A percentile compares a stretch with the other conserved stretches of the same genome.
phyloP scores from a whole-genome alignment of 2,888 invertebrate genomes.

The Eupithecia abbreviata region DNA sequence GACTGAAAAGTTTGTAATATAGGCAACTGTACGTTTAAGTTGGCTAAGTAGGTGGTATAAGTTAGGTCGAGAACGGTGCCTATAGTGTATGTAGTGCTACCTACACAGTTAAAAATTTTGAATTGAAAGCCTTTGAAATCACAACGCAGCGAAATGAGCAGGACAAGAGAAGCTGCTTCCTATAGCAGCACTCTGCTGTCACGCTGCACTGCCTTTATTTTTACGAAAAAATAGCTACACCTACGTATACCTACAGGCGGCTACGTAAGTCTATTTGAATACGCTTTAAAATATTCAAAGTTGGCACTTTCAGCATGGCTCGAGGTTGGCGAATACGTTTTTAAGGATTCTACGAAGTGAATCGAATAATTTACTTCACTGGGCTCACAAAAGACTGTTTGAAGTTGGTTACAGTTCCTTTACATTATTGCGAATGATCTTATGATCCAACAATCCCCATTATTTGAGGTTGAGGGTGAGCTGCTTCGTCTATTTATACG shows the following conservation, averaged over 20 bases:
- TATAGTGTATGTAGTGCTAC: background rate
- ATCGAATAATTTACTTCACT: slow-evolving; percentile 24
- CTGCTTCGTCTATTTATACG: background rate
- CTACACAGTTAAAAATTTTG: background rate
- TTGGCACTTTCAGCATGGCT: slow-evolving; percentile 13
- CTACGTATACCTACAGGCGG: background rate
- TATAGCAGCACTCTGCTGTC: background rate
- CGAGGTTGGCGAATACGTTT: slow-evolving; percentile 19
- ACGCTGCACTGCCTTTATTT: slow-evolving; percentile 1
- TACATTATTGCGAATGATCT: slow-evolving; percentile 9
- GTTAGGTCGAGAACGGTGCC: background rate
- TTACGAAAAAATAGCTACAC: background rate
- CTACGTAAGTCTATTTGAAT: slow-evolving; percentile 3
- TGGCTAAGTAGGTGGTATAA: background rate
- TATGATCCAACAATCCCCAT: slow-evolving; percentile 11
- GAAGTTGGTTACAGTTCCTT: slow-evolving; percentile 16
- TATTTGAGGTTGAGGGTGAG: background rate
- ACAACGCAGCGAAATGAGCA: background rate
- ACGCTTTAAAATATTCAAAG: slow-evolving; percentile 10
- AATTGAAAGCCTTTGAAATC: slow-evolving; percentile 12
- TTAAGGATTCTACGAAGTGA: slow-evolving; percentile 24
- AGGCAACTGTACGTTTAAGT: background rate
- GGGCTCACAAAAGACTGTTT: slow-evolving; percentile 21
- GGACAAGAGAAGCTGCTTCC: background rate
- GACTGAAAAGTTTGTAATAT: too few relatives aligned